Base-by-base conservation (phyloP, 2,113 vertebrate species). In the Ammodytes dubius region DNA sequence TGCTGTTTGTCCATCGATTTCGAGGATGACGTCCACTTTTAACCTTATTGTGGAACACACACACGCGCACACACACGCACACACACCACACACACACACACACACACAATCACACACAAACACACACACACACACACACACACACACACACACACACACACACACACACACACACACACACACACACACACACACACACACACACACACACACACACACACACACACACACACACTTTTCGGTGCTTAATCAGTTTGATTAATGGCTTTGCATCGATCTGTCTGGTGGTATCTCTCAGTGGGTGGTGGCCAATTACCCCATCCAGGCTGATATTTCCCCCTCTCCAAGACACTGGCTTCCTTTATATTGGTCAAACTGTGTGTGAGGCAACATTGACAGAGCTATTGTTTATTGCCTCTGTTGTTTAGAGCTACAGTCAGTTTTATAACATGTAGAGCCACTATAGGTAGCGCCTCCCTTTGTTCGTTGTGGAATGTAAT, bases 221-320 rank as follows among this genome's bases (percentile, higher is more conserved):
- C 54, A 46, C 45, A 56, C 81, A 42, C 67, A 42, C 50, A 54
- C 61, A 39, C 54, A 39, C 63, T 56, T 27, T 27, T 27, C 27
- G 1, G 27, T 27, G 27, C 27, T 12, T 35, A 7, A 79, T 79
- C 79, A 47, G 59, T 70, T 87, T 83, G 84, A 88, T 85, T 53
- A 85, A 90, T 63, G 79, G 61, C 14, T 74, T 78, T 76, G 79
- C 71, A 88, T 90, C 82, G 82, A 86, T 87, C 71, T 64, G 67
- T 74, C 61, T 70, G 66, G 77, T 72, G 79, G 66, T 86, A 82
- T 84, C 77, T 82, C 66, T 59, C 68, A 68, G 74, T 11, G 70
- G 58, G 53, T 72, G 42, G 56, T 52, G 74, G 74, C 79, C 49
- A 61, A 73, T 89, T 91, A 74, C 83, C 88, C 71, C 74, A 46